A percentile compares a stretch with the other conserved stretches of the same genome.
Conservation (phyloP, 2,113 vertebrate genomes). For the Fregata magnificens region DNA sequence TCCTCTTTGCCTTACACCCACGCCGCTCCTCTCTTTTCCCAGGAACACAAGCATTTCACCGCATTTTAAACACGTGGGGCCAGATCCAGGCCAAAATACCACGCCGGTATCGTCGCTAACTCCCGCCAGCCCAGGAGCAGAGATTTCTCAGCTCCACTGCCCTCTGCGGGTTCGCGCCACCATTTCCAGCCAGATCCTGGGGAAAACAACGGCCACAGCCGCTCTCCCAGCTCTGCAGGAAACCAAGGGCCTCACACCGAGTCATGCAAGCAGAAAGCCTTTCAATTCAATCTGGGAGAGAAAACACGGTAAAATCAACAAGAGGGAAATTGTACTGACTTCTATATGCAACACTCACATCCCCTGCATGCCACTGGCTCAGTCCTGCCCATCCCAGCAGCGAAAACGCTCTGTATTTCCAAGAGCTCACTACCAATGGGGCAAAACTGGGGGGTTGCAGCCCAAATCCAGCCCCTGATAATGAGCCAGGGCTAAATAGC, state of each 20-base stretch:
- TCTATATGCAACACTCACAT: rapidly evolving
- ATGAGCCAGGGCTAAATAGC: background rate
- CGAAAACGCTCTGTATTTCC: background rate
- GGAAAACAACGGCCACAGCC: rapidly evolving
- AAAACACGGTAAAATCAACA: background rate
- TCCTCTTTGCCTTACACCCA: background rate
- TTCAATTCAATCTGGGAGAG: background rate
- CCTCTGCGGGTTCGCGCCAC: constrained; percentile 30
- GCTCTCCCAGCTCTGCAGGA: background rate
- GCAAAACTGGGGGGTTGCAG: background rate
- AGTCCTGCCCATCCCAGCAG: background rate
- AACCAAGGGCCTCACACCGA: rapidly evolving
- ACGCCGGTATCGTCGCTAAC: rapidly evolving
- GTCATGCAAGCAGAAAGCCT: background rate
- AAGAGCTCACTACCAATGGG: background rate
- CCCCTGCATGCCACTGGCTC: background rate
- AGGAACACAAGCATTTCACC: background rate
- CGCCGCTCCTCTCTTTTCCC: background rate
- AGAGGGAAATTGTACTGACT: background rate
- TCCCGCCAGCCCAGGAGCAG: background rate
- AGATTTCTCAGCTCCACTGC: constrained; percentile 24
- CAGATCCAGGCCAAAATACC: background rate
- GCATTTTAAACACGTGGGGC: background rate
- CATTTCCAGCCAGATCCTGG: background rate
- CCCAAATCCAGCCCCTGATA: background rate